phyloP scores from a whole-genome alignment of 2,888 invertebrate species.

The Apamea epomidion region DNA sequence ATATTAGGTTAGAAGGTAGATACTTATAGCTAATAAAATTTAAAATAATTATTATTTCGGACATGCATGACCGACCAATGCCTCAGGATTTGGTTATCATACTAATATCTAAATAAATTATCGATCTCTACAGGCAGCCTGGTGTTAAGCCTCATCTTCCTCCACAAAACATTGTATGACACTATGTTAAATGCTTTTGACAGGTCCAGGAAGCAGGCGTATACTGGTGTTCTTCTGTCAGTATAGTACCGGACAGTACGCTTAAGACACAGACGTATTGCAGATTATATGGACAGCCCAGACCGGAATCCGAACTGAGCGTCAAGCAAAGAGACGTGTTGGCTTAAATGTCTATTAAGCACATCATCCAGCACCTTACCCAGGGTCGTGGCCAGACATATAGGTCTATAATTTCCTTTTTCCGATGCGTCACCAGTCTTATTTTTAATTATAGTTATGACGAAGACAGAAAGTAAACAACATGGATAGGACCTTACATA shows the following conservation, averaged over 20 bases:
- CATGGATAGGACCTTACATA: background rate
- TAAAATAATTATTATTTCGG: too few relatives aligned
- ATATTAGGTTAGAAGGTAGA: too few relatives aligned
- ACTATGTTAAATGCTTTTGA: background rate
- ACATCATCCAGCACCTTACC: background rate
- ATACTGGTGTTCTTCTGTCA: background rate
- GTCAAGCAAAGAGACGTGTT: background rate
- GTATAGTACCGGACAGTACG: background rate
- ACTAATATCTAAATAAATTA: too few relatives aligned
- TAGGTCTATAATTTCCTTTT: background rate
- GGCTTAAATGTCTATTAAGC: background rate
- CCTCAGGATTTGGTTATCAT: too few relatives aligned
- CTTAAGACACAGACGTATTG: background rate
- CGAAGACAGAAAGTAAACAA: conserved; percentile 4
- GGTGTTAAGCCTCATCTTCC: background rate
- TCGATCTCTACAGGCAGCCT: background rate
- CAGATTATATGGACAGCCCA: background rate
- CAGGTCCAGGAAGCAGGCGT: background rate
- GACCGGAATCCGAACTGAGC: background rate
- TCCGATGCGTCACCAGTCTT: background rate
- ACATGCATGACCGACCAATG: too few relatives aligned
- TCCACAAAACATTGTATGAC: background rate
- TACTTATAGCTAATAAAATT: too few relatives aligned
- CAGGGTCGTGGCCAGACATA: background rate
- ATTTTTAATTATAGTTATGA: conserved; percentile 11